Evolutionary conservation across 2,113 vertebrate genomes (phyloP), one percentile per base, ranked within the genome.

Genomic region (Alaudala cheleensis): DNA sequence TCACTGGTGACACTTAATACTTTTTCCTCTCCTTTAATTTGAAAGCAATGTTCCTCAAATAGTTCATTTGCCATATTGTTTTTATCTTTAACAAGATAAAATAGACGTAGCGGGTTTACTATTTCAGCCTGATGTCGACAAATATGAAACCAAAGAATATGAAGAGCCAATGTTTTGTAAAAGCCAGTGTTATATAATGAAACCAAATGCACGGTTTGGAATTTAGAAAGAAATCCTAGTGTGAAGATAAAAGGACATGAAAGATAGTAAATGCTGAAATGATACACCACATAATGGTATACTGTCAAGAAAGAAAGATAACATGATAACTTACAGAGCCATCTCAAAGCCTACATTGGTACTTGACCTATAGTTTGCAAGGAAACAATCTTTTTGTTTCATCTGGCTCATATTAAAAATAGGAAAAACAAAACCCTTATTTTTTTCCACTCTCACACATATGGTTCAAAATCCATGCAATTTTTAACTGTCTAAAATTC

Each of bases 291-390:
- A 98, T 99, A 99, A 99, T 98, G 98, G 98, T 97, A 98, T 97
- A 98, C 98, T 99, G 99, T 98, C 99, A 99, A 98, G 96, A 97
- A 98, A 98, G 98, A 98, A 98, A 98, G 99, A 99, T 98, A 98
- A 98, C 98, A 98, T 98, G 98, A 99, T 99, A 99, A 99, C 98
- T 99, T 98, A 99, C 96, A 95, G 98, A 97, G 97, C 98, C 98
- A 98, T 98, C 98, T 97, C 98, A 93, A 97, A 98, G 97, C 97
- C 97, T 98, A 96, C 98, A 90, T 98, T 99, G 98, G 98, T 98
- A 98, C 98, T 98, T 98, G 98, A 99, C 98, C 98, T 98, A 96
- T 95, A 98, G 98, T 98, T 98, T 98, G 97, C 98, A 98, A 98
- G 98, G 98, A 98, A 99, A 98, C 98, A 98, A 98, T 98, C 97